These are phyloP conservation scores for Machimus atricapillus DNA, from an alignment of 2,888 invertebrate genomes.

Conservation along the genomic window DNA sequence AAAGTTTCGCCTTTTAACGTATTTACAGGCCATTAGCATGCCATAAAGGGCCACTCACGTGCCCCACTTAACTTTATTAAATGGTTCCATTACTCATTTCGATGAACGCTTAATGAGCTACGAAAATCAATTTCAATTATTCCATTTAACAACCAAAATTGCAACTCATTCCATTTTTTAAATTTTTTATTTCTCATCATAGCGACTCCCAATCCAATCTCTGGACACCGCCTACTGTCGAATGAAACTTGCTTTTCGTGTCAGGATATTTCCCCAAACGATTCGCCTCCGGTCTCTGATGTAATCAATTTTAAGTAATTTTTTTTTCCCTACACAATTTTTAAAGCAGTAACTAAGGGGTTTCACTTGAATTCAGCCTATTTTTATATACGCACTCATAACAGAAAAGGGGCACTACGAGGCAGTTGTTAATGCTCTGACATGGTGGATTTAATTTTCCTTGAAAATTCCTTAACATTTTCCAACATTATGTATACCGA, in stretches of 20 bases:
- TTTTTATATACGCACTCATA: background rate
- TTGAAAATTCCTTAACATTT: background rate
- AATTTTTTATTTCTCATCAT: background rate
- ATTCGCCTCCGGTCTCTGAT: background rate
- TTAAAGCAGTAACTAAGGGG: background rate
- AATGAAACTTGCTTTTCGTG: background rate
- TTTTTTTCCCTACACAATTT: background rate
- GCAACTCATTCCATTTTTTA: background rate
- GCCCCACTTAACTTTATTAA: background rate
- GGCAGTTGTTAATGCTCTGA: background rate
- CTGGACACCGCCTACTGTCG: background rate
- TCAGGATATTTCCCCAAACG: background rate
- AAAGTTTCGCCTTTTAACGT: background rate
- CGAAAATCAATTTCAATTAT: constrained; percentile 12
- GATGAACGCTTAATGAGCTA: background rate
- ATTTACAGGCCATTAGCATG: background rate
- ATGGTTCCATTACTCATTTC: background rate
- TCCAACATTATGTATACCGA: background rate
- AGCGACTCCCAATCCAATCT: background rate
- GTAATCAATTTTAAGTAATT: background rate
- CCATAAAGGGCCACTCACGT: background rate
- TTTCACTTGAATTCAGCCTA: background rate
- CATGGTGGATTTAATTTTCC: background rate
- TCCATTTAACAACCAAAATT: background rate
- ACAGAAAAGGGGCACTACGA: background rate